Base-by-base conservation (phyloP, 2,888 invertebrate species). In the Hemaris fuciformis region DNA sequence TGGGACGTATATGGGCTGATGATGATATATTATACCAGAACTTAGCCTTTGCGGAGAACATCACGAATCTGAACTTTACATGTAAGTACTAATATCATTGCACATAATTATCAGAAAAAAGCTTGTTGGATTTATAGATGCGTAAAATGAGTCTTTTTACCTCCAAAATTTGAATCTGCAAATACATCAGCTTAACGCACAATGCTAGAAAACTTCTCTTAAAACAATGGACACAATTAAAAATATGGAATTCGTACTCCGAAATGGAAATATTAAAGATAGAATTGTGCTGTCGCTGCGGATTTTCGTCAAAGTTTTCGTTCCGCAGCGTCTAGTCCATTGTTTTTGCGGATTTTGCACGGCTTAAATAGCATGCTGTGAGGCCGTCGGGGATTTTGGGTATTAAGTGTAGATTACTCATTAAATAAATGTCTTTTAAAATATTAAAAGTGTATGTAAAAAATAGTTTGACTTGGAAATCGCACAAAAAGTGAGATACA, bases 171-270 rank as follows among this genome's bases (percentile, higher is more conserved):
- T 1, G 27, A 8, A 53, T 18, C 27, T 31, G 27, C 18, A 53
- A 53, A 53, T 53, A 13, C 53, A 31, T 53, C 31, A 10, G 27
- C 31, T 6, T 46, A 23, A 42, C 42, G 42, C 42, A 15, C 31
- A 18, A 27, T 53, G 53, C 27, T 53, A n/a, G 53, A 31, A 53
- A 27, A 25, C 25, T 13, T 6, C 46, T 15, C 27, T 53, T 53
- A 7, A 53, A 53, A 53, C 53, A 53, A 53, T 53, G 53, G 31
- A 31, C 31, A 53, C 53, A 53, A 53, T 53, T 53, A 53, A 53
- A 53, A 53, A 53, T 31, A 53, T 31, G 18, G 53, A 53, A 31
- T 18, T 27, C 27, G 7, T 27, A 25, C n/a, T 2, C 15, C 0
- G 31, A 10, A 53, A 31, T 8, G 8, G 27, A 18, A 31, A 53